phyloP scores from a whole-genome alignment of 2,888 invertebrate genomes.

The Eurytoma adleriae region DNA sequence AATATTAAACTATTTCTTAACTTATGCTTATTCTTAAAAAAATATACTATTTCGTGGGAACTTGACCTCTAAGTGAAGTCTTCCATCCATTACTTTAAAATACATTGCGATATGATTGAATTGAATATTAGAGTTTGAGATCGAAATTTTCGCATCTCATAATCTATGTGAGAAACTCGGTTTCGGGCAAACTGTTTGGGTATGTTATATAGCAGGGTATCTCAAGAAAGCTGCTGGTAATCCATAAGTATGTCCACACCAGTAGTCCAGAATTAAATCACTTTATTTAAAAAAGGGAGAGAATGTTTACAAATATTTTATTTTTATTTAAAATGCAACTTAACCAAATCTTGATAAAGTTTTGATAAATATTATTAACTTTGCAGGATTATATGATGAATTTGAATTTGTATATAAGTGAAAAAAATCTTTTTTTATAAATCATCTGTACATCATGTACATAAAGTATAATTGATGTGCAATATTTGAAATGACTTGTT shows the following conservation, averaged over 20 bases:
- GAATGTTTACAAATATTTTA: neutral
- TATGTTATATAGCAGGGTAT: no score
- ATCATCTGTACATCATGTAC: neutral
- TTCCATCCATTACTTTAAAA: no score
- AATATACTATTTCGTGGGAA: conserved; percentile 21
- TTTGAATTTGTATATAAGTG: conserved; percentile 30
- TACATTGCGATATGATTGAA: no score
- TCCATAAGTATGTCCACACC: no score
- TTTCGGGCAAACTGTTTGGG: no score
- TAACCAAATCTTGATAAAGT: conserved; percentile 19
- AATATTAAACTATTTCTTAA: conserved; percentile 4
- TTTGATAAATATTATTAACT: conserved; percentile 38
- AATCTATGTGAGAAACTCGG: no score
- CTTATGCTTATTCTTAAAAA: neutral
- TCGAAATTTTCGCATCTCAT: no score
- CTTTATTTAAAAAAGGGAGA: no score
- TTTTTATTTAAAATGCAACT: conserved; percentile 10
- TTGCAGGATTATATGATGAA: conserved; percentile 9
- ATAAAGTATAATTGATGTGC: conserved; percentile 3
- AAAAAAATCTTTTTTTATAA: conserved; percentile 10
- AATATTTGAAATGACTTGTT: conserved; percentile 16
- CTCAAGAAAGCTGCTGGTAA: no score
- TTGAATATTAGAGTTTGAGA: no score
- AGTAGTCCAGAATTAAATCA: no score
- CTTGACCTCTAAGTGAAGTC: no score